Evolutionary conservation across 2,888 invertebrate species (phyloP).

Genomic region (Girardia tigrina): DNA sequence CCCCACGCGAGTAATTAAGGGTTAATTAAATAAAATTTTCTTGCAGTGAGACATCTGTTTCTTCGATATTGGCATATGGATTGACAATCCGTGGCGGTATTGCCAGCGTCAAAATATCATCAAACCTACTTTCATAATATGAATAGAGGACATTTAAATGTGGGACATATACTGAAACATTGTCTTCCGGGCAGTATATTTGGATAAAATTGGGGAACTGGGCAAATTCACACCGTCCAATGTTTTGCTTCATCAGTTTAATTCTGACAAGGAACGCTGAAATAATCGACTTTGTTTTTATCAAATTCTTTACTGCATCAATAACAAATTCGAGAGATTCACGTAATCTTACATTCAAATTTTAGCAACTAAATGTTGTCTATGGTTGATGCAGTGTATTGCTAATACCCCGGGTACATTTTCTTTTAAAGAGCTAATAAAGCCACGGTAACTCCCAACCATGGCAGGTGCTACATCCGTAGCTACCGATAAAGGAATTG

Average conservation of each 20-base stretch:
- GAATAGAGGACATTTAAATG: neutral
- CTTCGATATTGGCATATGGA: too few species aligned
- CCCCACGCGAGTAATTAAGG: too few species aligned
- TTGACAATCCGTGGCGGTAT: too few species aligned
- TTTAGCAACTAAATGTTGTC: too few species aligned
- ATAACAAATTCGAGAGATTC: neutral
- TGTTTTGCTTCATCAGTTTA: neutral
- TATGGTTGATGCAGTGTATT: neutral
- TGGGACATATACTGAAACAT: neutral
- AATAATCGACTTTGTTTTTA: neutral
- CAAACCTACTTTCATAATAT: neutral
- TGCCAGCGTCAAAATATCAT: neutral
- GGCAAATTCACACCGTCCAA: neutral
- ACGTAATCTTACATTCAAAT: too few species aligned
- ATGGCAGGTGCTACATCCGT: too few species aligned
- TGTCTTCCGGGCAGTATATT: neutral
- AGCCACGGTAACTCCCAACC: too few species aligned
- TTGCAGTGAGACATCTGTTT: too few species aligned
- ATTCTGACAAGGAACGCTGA: slow-evolving; percentile 15
- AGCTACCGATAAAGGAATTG: too few species aligned
- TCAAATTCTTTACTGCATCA: neutral
- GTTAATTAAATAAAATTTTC: too few species aligned
- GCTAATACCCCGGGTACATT: too few species aligned
- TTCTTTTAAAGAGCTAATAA: too few species aligned
- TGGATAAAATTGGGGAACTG: neutral